Percentiles rank a stretch among this genome's conserved stretches.
phyloP scores from a whole-genome alignment of 2,113 vertebrate species.

The Sclerurus mexicanus region DNA sequence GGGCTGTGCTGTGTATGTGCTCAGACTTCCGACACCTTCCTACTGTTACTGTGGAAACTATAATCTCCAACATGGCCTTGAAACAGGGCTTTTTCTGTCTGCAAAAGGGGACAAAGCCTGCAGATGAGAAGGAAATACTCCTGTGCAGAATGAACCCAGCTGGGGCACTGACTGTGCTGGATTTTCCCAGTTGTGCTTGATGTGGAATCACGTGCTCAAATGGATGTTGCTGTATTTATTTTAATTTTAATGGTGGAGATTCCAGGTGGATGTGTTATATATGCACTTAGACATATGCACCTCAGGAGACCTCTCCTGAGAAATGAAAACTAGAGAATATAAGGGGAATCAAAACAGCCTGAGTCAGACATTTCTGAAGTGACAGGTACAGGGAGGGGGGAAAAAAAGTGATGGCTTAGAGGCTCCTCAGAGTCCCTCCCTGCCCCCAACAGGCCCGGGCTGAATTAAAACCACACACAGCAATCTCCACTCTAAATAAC shows the following conservation, averaged over 20 bases:
- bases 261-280: background rate
- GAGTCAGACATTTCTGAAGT: background rate
- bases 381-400: background rate
- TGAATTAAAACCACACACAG: conserved; percentile 14
- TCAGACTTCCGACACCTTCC: background rate
- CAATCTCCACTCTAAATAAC: background rate
- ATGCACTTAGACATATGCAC: background rate
- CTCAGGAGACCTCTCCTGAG: background rate
- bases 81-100: background rate
- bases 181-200: background rate
- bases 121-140: background rate
- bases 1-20: background rate
- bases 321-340: background rate
- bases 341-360: background rate
- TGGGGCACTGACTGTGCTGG: background rate
- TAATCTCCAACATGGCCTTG: background rate
- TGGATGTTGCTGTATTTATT: background rate
- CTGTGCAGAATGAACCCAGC: background rate
- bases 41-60: conserved; percentile 28
- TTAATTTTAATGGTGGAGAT: background rate
- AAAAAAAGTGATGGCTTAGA: background rate
- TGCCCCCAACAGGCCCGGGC: background rate
- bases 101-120: background rate
- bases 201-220: background rate
- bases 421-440: background rate